Evolutionary conservation across 2,888 invertebrate species (phyloP).

Genomic region (Sylvicola cinctus): DNA sequence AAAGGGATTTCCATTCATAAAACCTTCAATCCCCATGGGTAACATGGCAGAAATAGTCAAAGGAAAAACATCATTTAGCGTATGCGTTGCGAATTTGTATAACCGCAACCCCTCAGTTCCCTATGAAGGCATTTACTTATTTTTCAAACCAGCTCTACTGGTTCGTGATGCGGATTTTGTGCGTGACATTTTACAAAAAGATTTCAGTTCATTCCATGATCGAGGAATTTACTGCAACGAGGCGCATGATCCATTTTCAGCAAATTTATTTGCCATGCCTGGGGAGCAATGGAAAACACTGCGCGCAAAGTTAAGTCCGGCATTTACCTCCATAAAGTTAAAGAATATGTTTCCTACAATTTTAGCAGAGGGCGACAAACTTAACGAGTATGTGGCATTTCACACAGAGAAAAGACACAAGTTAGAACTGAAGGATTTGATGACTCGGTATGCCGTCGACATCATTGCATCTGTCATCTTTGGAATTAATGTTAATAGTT

Average conservation of each 20-base stretch:
- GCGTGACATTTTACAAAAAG: constrained; percentile 35
- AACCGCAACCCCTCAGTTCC: constrained; percentile 16
- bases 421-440: constrained; percentile 26
- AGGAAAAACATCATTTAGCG: constrained; percentile 35
- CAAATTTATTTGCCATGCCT: constrained; percentile 34
- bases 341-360: constrained; percentile 41
- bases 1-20: constrained; percentile 31
- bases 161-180: constrained; percentile 39
- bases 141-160: constrained; percentile 36
- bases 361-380: constrained; percentile 31
- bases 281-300: constrained; percentile 40
- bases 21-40: constrained; percentile 40
- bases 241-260: constrained; percentile 35
- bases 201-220: constrained; percentile 42
- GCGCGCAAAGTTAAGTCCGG: constrained; percentile 38
- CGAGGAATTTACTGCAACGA: constrained; percentile 40
- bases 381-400: constrained; percentile 25
- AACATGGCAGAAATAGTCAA: constrained; percentile 31
- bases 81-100: constrained; percentile 37
- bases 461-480: constrained; percentile 28
- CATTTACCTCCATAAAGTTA: constrained; percentile 44
- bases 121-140: constrained; percentile 38
- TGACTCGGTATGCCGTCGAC: constrained; percentile 24
- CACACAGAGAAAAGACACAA: constrained; percentile 17
- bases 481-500: constrained; percentile 24